Conservation (phyloP, 2,113 vertebrate genomes). For the Neotragus pygmaeus region DNA sequence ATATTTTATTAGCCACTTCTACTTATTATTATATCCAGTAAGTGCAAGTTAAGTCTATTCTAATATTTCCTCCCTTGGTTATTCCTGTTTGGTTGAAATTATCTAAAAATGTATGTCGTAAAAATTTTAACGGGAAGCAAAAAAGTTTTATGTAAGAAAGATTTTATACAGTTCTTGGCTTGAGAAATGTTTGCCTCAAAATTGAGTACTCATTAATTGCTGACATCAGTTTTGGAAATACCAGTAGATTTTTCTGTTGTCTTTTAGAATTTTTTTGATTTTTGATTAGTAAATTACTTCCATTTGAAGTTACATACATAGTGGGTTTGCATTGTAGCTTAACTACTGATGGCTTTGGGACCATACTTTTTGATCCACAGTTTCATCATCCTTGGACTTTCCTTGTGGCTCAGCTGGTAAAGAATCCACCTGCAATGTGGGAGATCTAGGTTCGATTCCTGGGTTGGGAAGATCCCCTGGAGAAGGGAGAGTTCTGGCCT, state of each 20-base stretch:
- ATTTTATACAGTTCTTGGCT: not conserved
- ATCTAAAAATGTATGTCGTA: not conserved
- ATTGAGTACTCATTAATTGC: not conserved
- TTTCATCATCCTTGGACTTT: not conserved
- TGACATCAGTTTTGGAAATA: not conserved
- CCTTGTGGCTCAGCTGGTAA: not conserved
- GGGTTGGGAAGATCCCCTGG: not conserved
- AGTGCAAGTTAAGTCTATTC: not conserved
- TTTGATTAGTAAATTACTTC: conserved; percentile 3
- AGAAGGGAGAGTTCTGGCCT: not conserved
- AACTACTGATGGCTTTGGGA: not conserved
- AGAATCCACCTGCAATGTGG: not conserved
- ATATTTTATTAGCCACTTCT: not conserved
- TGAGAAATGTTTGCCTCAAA: not conserved
- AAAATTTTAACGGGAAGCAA: not conserved
- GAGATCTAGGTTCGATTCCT: not conserved
- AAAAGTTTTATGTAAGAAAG: not conserved
- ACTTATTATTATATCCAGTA: not conserved
- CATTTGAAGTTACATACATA: not conserved
- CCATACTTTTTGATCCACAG: not conserved
- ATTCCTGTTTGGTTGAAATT: not conserved
- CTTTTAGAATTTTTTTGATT: not conserved
- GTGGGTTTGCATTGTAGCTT: not conserved
- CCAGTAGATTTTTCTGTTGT: not conserved
- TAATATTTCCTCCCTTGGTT: not conserved